Conservation (phyloP, 2,113 vertebrate species). For the Xenopus borealis region DNA sequence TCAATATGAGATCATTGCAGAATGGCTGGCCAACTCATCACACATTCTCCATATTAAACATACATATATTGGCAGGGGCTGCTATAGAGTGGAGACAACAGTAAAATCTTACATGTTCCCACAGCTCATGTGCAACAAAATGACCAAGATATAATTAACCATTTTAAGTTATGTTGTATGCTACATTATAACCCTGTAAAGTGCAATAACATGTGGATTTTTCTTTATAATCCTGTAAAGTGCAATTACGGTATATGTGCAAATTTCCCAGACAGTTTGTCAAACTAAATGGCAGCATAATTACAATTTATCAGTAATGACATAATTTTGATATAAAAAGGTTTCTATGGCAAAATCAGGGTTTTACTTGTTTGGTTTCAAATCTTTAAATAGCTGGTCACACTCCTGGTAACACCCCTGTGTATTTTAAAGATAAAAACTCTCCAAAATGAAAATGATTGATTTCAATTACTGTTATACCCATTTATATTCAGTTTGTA, state of each 20-base stretch:
- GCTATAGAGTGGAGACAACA: slow-evolving; percentile 46
- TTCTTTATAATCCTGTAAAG: slow-evolving; percentile 24
- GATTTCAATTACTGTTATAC: too few relatives aligned
- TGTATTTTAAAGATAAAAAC: too few relatives aligned
- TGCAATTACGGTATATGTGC: slow-evolving; percentile 29
- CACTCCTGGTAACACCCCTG: too few relatives aligned
- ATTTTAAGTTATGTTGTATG: slow-evolving; percentile 43
- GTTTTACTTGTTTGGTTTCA: too few relatives aligned
- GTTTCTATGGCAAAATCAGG: too few relatives aligned
- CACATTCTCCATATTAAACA: slow-evolving; percentile 50
- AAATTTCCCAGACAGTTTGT: neutral
- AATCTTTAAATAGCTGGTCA: too few relatives aligned
- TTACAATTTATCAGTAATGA: too few relatives aligned
- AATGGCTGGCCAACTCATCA: slow-evolving; percentile 48
- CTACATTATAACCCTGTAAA: slow-evolving; percentile 26
- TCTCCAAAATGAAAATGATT: too few relatives aligned
- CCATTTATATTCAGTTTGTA: too few relatives aligned
- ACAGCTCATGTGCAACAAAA: slow-evolving; percentile 47
- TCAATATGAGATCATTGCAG: slow-evolving; percentile 50
- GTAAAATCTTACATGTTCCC: slow-evolving; percentile 46
- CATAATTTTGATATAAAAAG: too few relatives aligned
- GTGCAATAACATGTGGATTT: slow-evolving; percentile 30
- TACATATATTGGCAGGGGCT: slow-evolving; percentile 50
- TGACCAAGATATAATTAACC: slow-evolving; percentile 43
- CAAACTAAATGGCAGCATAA: too few relatives aligned